These are phyloP conservation scores for Xenops minutus DNA, from an alignment of 2,797 vertebrate species.

Conservation along the genomic window DNA sequence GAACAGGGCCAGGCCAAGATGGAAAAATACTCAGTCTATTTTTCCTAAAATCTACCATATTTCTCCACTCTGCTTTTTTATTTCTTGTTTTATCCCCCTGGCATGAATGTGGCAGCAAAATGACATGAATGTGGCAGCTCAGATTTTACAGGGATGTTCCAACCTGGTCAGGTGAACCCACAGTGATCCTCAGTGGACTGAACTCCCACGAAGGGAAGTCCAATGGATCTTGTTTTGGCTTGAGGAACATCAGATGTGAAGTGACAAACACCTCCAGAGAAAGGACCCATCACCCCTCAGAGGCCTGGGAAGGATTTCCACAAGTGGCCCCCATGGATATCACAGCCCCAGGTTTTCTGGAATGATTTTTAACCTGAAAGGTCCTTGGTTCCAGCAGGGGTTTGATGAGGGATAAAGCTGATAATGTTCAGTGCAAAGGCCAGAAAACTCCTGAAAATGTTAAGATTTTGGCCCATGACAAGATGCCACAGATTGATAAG, in stretches of 20 bases:
- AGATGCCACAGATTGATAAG: not conserved
- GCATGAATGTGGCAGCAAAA: not conserved
- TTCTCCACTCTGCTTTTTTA: not conserved
- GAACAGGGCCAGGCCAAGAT: not conserved
- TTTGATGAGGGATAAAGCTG: not conserved
- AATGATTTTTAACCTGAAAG: not conserved
- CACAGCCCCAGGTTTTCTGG: not conserved
- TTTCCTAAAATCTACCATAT: conserved; percentile 23
- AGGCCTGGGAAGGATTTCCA: not conserved
- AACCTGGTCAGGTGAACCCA: rapidly evolving
- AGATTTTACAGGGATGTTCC: not conserved
- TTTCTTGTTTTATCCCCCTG: not conserved
- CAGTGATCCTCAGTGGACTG: not conserved
- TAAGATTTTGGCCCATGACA: not conserved
- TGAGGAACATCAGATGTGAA: not conserved
- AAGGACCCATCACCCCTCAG: not conserved
- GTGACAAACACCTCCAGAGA: not conserved
- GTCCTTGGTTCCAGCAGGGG: not conserved
- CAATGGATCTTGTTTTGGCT: not conserved
- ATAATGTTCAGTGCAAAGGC: not conserved
- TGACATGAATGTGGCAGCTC: not conserved
- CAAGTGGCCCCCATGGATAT: too few species aligned
- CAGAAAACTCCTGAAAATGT: not conserved
- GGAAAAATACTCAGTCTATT: conserved; percentile 41
- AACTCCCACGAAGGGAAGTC: not conserved